Percentiles rank a stretch among this genome's conserved stretches.
These are phyloP conservation scores for Sebastes trivittatus DNA, from an alignment of 2,797 vertebrate species.

Conservation along the genomic window DNA sequence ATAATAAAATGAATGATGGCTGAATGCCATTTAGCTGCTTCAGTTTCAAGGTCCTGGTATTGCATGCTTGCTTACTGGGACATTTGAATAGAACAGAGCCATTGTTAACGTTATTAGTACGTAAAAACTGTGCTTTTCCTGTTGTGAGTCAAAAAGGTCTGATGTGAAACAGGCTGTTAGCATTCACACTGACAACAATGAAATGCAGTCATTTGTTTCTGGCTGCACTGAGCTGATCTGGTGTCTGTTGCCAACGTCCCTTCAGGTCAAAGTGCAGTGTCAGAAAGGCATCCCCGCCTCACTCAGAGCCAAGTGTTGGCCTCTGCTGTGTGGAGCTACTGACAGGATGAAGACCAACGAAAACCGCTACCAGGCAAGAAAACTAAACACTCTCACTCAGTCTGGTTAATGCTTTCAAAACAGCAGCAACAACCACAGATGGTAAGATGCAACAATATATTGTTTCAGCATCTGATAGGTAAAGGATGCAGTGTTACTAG, in stretches of 20 bases:
- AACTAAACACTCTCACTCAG: background rate
- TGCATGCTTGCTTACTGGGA: background rate
- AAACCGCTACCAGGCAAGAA: slow-evolving; percentile 77
- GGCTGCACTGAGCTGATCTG: background rate
- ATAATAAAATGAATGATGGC: background rate
- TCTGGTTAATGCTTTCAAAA: background rate
- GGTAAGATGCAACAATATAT: too few species aligned
- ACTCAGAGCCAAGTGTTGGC: slow-evolving; percentile 88
- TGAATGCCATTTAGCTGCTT: background rate
- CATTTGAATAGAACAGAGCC: background rate
- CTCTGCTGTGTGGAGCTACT: slow-evolving; percentile 85
- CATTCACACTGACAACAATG: background rate
- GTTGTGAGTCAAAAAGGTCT: background rate
- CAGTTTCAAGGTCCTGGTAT: background rate
- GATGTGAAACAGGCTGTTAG: background rate
- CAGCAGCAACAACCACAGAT: background rate
- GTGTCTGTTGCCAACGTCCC: background rate
- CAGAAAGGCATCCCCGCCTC: slow-evolving; percentile 91
- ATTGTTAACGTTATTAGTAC: background rate
- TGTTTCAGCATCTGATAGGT: background rate
- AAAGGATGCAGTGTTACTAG: background rate
- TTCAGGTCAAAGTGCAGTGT: slow-evolving; percentile 88
- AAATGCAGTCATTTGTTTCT: background rate
- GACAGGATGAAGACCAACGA: slow-evolving; percentile 75
- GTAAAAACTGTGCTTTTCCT: background rate